Conservation (phyloP, 2,888 invertebrate species). For the Caenorhabditis sp. region DNA sequence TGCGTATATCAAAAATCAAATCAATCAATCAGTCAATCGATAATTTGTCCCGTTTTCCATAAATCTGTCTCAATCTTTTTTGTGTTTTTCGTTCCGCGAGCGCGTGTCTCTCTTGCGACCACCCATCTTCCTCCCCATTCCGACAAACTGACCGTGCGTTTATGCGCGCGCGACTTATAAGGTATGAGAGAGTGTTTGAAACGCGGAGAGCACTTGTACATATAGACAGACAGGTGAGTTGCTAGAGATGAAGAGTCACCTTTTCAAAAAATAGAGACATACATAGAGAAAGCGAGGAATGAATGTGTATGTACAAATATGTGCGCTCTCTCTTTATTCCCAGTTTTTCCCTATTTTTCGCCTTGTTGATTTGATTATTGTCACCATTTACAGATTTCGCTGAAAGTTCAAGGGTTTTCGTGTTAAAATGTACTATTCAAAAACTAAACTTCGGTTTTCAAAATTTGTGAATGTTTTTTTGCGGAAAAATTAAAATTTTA, state of each 20-base stretch:
- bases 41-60: neutral
- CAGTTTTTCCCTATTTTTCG: neutral
- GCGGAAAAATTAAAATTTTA: too few relatives aligned
- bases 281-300: neutral
- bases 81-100: neutral
- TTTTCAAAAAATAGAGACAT: neutral
- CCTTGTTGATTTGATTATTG: neutral
- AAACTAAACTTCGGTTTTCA: too few relatives aligned
- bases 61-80: neutral
- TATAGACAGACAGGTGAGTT: slow-evolving; percentile 1
- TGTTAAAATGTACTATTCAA: too few relatives aligned
- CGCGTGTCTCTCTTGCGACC: neutral
- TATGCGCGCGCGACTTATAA: neutral
- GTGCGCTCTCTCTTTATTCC: neutral
- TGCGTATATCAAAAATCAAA: neutral
- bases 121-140: neutral
- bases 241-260: slow-evolving; percentile 1
- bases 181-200: neutral
- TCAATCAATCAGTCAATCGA: neutral
- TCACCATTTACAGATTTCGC: neutral
- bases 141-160: neutral
- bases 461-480: too few relatives aligned
- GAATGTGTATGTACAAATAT: neutral
- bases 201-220: neutral
- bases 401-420: too few relatives aligned